A percentile compares a stretch with the other conserved stretches of the same genome.
phyloP scores from a whole-genome alignment of 1,140 invertebrate genomes.

The Papilio polytes region DNA sequence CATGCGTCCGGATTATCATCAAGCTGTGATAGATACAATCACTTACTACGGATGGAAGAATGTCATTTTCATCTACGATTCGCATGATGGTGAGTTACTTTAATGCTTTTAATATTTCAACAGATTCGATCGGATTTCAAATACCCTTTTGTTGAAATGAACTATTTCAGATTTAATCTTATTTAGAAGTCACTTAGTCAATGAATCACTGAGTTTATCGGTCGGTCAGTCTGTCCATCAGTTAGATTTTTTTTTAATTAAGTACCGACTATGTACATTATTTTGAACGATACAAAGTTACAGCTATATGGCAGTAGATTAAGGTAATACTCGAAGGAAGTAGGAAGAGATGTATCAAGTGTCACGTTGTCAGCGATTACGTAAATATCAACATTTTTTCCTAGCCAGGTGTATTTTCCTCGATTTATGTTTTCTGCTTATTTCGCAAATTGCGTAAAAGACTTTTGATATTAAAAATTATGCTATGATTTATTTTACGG shows the following conservation, averaged over 20 bases:
- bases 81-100: conserved; percentile 92
- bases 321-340: conserved; percentile 8
- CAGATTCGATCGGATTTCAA: background rate
- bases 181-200: no score
- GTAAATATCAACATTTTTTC: conserved; percentile 31
- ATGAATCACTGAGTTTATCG: background rate
- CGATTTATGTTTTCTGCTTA: background rate
- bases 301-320: background rate
- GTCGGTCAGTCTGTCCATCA: background rate
- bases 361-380: conserved; percentile 32
- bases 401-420: conserved; percentile 11
- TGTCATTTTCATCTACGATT: conserved; percentile 97
- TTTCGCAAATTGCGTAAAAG: background rate
- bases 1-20: conserved; percentile 96
- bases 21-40: conserved; percentile 96
- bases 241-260: background rate
- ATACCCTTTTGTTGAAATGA: no score
- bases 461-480: background rate
- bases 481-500: no score
- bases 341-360: background rate
- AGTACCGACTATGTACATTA: background rate
- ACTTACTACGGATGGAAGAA: conserved; percentile 95
- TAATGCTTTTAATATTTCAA: background rate
- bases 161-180: no score
- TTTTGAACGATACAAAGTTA: no score